Percentiles rank a stretch among this genome's conserved stretches.
These are phyloP conservation scores for Alviniconcha marisindica DNA, from an alignment of 1,140 invertebrate species.

Conservation along the genomic window DNA sequence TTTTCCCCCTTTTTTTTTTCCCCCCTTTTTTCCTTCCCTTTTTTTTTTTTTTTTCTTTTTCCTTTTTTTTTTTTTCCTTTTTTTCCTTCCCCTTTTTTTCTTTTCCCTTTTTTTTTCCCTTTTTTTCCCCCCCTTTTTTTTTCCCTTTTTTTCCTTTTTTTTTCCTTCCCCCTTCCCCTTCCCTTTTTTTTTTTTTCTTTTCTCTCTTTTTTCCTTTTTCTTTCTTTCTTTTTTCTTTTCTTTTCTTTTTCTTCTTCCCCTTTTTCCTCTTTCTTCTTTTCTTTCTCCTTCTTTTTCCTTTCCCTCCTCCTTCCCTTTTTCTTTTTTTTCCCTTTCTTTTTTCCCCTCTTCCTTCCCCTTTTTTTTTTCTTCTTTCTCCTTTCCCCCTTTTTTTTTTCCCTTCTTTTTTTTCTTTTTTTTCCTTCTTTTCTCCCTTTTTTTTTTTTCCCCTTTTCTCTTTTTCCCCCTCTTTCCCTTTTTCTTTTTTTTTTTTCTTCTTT, in stretches of 20 bases:
- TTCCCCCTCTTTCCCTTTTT: background rate
- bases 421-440: background rate
- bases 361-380: background rate
- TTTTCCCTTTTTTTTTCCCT: too few relatives aligned
- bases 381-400: background rate
- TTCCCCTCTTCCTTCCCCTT: too few relatives aligned
- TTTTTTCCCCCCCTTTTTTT: too few relatives aligned
- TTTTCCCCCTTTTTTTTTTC: too few relatives aligned
- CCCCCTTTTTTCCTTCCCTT: too few relatives aligned
- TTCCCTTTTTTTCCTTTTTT: too few relatives aligned
- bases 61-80: background rate
- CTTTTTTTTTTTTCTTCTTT: too few relatives aligned
- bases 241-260: slow-evolving; percentile 1
- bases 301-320: too few relatives aligned
- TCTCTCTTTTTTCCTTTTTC: slow-evolving; percentile 2
- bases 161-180: background rate
- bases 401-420: background rate
- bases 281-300: background rate
- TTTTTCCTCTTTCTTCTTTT: background rate
- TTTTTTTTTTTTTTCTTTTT: slow-evolving; percentile 18
- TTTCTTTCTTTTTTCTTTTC: background rate
- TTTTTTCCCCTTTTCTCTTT: background rate
- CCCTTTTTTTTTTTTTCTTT: too few relatives aligned
- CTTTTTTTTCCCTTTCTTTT: too few relatives aligned
- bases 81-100: background rate